Base-by-base conservation (phyloP, 2,888 invertebrate genomes). In the Tetheella fluctuosa region DNA sequence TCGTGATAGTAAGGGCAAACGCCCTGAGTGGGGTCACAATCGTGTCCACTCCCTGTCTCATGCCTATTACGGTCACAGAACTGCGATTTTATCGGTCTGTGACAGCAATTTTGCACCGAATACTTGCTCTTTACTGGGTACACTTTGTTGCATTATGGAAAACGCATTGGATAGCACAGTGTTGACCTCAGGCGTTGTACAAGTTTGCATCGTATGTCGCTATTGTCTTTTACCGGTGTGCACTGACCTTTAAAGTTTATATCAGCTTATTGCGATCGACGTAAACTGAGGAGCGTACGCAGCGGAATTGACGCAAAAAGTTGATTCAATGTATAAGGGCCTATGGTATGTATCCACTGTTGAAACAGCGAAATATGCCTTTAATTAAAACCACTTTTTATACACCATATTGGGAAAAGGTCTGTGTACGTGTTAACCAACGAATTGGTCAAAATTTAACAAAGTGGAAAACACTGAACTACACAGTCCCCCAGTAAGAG, bases 1-100 rank as follows among this genome's bases (percentile, higher is more conserved):
- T 76, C 81, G 81, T 80, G 83, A 81, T 80, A 77, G 77, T 63
- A 71, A 74, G 82, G 77, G 79, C 82, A 79, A 76, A 59, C 61
- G 77, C 75, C 77, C 57, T 71, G 67, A 61, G 78, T 61, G 72
- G 70, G 83, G 81, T 76, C 77, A 76, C 70, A 64, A 63, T 81
- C 76, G 81, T 82, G 82, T 79, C 77, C 80, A 76, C 69, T 69
- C 68, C 67, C 48, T 48, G 48, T 48, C 71, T 67, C 69, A 67
- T 70, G 72, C 74, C 76, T 76, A 76, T 79, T 80, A 80, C 67
- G 73, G 74, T 59, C 68, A 72, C 70, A 74, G 71, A 68, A 67
- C 70, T 53, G 65, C 64, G 84, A 85, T 85, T 75, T 81, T 83
- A 85, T 85, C 83, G 73, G 57, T 57, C 69, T 67, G 48, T 76